Conservation (phyloP, 2,888 invertebrate genomes). For the Caenorhabditis sulstoni region DNA sequence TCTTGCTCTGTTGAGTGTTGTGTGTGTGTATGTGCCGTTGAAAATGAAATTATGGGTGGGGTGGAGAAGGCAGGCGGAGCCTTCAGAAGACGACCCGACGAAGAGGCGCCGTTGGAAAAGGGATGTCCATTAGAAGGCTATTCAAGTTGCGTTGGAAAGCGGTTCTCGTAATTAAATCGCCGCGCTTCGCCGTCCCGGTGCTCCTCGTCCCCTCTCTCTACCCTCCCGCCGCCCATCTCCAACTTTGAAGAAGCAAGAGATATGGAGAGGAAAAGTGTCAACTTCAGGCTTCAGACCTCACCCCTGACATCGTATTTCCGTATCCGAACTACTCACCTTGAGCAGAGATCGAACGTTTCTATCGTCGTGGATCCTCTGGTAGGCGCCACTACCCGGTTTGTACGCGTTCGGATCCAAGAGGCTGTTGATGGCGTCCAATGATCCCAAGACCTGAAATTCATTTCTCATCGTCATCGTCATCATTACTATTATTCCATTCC, state of each 20-base stretch:
- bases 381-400: constrained; percentile 25
- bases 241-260: constrained; percentile 19
- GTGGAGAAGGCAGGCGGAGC: constrained; percentile 55
- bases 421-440: constrained; percentile 62
- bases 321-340: constrained; percentile 39
- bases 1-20: constrained; percentile 57
- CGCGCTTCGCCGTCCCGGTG: constrained; percentile 57
- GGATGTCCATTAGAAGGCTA: constrained; percentile 65
- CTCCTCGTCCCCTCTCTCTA: constrained; percentile 3
- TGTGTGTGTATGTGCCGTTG: constrained; percentile 58
- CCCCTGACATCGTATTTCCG: too few species aligned
- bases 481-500: too few species aligned
- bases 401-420: constrained; percentile 46
- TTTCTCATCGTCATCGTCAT: background rate
- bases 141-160: constrained; percentile 64
- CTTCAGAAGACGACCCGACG: constrained; percentile 32
- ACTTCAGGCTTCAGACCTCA: constrained; percentile 11
- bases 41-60: constrained; percentile 60
- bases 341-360: constrained; percentile 46
- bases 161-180: constrained; percentile 65
- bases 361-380: constrained; percentile 47
- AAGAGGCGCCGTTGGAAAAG: constrained; percentile 32
- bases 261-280: constrained; percentile 16
- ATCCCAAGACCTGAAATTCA: constrained; percentile 47
- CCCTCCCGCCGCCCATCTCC: background rate